Evolutionary conservation across 2,888 invertebrate genomes (phyloP), one percentile per base, ranked within the genome.

Genomic region (Proisotoma minuta): DNA sequence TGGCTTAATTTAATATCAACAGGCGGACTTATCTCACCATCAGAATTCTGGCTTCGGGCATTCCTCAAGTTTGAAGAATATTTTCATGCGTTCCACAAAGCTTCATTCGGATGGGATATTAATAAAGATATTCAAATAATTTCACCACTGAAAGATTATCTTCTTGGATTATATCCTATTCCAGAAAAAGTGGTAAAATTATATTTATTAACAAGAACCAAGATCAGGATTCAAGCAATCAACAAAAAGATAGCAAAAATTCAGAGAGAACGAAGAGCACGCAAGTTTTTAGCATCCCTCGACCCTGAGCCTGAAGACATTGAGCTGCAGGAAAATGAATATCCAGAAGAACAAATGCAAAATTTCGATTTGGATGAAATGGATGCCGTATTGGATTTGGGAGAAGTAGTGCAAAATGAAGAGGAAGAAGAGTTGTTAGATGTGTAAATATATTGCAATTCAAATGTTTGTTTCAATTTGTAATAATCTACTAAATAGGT

Each of bases 161-260:
- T 56, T 10, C 3, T 10, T 3, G 8, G 15, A 40, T n/a, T 28
- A 23, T 39, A 28, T 12, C 34, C 53, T 10, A 56, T 40, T 40
- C 23, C 34, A 8, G n/a, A 20, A 24, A 40, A 43, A 43, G 56
- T 23, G 3, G 23, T 56, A 34, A 10, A 39, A 15, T 43, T 40
- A 20, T 56, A n/a, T 56, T 8, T 56, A 10, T 22, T 15, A 20
- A 18, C 23, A 10, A 39, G 56, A 40, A 56, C 43, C 5, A 43
- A 28, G n/a, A 56, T 56, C 23, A 5, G 56, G 40, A 40, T 56
- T 28, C 18, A 43, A 22, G 56, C 40, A 5, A n/a, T 56, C 15
- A 56, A 56, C 15, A 34, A 40, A 3, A 56, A 56, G 23, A 56
- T 56, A 5, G 10, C 5, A 12, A n/a, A 18, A 15, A 4, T 43